Base-by-base conservation (phyloP, 2,797 vertebrate species). In the Acipenser ruthenus region DNA sequence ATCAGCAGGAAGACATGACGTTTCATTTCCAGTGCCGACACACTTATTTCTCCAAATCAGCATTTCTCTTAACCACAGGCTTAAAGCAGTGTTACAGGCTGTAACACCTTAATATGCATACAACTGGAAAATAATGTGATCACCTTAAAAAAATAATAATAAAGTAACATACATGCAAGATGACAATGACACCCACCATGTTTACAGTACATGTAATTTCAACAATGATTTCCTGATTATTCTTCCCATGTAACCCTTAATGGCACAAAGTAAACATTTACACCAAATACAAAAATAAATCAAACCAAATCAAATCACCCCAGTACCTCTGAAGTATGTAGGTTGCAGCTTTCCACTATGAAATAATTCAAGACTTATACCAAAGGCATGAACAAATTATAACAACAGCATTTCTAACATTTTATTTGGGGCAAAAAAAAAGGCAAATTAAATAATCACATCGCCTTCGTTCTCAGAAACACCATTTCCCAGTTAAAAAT, bases 1-100 rank as follows among this genome's bases (percentile, higher is more conserved):
- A 82, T 84, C 67, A 89, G 80, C 83, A 86, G 78, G 83, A 84
- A 85, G 80, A 83, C 80, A 82, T 66, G 78, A 74, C 70, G 74
- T 77, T 84, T 79, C 78, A 71, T 68, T 80, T 77, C 64, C 79
- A 83, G 74, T 79, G 83, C 77, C 74, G 79, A 72, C 66, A 76
- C 73, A 52, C 7, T 69, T 72, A 70, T 75, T 49, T 62, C 11
- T 52, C 70, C 70, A 71, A 65, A 66, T 49, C 64, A 62, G 37
- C 49, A 73, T 62, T 65, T 63, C 58, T 65, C 52, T 53, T 61
- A 64, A 65, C 67, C 58, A 64, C 61, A 59, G 50, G 66, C 76
- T 13, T 68, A n/a, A 52, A 60, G 47, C 51, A 67, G 15, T 53
- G 12, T 58, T 11, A 58, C 6, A n/a, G 12, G 1, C 15, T 11